A percentile compares a stretch with the other conserved stretches of the same genome.
phyloP scores from a whole-genome alignment of 2,797 vertebrate species.

The Gallinago nigripennis region DNA sequence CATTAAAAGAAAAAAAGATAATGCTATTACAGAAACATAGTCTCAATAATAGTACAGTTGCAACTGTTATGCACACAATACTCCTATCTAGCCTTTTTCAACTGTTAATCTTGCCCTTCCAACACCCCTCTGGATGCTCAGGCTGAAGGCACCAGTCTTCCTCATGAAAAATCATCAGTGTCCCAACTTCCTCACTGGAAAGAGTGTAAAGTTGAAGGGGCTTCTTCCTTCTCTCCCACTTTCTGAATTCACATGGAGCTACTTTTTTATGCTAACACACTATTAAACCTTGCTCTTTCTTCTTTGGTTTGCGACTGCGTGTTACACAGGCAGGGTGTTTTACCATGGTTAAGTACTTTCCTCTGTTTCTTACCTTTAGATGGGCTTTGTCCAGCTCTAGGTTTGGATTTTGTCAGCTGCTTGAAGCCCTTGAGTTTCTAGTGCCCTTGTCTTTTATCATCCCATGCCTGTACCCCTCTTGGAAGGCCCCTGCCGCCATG shows the following conservation, averaged over 20 bases:
- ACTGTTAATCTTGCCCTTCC: not conserved
- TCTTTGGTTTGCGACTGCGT: not conserved
- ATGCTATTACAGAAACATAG: not conserved
- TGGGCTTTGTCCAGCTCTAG: not conserved
- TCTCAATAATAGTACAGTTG: not conserved
- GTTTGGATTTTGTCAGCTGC: not conserved
- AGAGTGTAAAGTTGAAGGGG: not conserved
- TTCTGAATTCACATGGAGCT: not conserved
- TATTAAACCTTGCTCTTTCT: not conserved
- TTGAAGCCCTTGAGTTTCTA: not conserved
- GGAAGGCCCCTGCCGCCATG: not conserved
- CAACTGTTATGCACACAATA: too few species aligned
- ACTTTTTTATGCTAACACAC: not conserved
- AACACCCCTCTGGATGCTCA: not conserved
- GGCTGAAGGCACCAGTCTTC: not conserved
- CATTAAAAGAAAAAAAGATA: not conserved
- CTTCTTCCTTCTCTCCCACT: not conserved
- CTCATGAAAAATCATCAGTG: not conserved
- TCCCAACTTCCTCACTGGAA: not conserved
- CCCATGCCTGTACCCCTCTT: not conserved
- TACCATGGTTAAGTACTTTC: not conserved
- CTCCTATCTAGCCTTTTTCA: not conserved
- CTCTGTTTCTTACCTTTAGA: not conserved
- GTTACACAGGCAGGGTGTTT: not conserved
- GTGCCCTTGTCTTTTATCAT: not conserved